Evolutionary conservation across 1,140 invertebrate species (phyloP).

Genomic region (Macrobrachium rosenbergii): DNA sequence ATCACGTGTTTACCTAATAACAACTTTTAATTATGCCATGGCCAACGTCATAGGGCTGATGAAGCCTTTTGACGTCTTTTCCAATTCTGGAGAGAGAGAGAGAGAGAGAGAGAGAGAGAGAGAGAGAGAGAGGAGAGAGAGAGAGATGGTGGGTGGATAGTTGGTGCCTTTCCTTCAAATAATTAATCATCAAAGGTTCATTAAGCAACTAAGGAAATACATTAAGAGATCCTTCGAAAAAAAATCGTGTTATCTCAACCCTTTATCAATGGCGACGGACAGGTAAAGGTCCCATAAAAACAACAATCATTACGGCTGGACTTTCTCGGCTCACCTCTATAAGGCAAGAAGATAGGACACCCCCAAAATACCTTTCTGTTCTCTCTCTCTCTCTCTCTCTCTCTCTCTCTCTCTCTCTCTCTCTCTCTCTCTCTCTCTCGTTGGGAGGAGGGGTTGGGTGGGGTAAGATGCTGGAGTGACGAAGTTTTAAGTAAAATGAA

Average conservation of each 20-base stretch:
- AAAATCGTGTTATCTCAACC: conserved; percentile 29
- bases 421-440: not conserved
- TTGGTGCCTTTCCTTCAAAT: not conserved
- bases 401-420: not conserved
- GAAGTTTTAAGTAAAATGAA: too few species aligned
- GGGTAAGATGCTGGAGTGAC: too few species aligned
- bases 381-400: conserved; percentile 6
- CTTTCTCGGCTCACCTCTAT: not conserved
- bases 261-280: conserved; percentile 33
- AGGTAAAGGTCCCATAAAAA: conserved; percentile 43
- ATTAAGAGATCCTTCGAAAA: conserved; percentile 33
- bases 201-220: conserved; percentile 57
- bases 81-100: too few species aligned
- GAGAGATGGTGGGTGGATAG: not conserved
- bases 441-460: too few species aligned
- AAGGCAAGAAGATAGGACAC: conserved; percentile 16
- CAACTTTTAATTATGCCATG: too few species aligned
- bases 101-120: not conserved
- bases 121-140: conserved; percentile 21
- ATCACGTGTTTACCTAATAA: too few species aligned
- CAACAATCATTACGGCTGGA: conserved; percentile 47
- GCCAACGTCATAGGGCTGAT: too few species aligned
- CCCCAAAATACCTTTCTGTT: not conserved
- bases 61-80: too few species aligned
- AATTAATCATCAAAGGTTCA: conserved; percentile 20